Base-by-base conservation (phyloP, 2,113 vertebrate genomes). In the Python bivittatus region DNA sequence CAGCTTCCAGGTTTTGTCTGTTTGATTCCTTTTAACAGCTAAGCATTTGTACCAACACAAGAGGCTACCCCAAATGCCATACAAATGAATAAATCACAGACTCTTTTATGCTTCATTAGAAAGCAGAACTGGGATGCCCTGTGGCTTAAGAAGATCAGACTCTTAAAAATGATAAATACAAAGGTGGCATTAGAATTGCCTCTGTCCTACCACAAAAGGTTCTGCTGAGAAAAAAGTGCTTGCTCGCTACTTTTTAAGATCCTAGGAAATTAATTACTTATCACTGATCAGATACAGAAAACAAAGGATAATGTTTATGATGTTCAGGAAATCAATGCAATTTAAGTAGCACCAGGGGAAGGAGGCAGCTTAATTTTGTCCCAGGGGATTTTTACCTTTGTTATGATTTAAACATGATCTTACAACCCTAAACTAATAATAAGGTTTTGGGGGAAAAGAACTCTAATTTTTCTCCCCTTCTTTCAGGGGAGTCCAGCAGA, bases 391-490 rank as follows among this genome's bases (percentile, higher is more conserved):
- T 64, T 84, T 38, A 88, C 44, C 91, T 91, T 90, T 83, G 87
- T 42, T 85, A 48, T 87, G 58, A 61, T 11, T 58, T 91, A 88
- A 91, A 85, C 90, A 88, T 6, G 89, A n/a, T 61, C 54, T 61
- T 84, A 56, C 92, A 84, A 87, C 54, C 58, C 54, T 0, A 52
- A 93, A 86, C 8, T 27, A 58, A 17, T 10, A 68, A 42, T 64
- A 27, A 92, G 91, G 38, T 64, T 42, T 48, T 38, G 20, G 68
- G 42, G 86, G 72, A 92, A 89, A 96, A 95, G 85, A 0, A 2
- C 57, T 91, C 85, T 58, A 72, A 87, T 96, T 95, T n/a, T 93
- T 92, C 54, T 0, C 0, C 38, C 93, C 60, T 93, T 95, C 92
- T 85, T n/a, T 88, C 89, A 29, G 20, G 25, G 56, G 33, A 53